Conservation (phyloP, 2,888 invertebrate species). For the Megalurothrips usitatus region DNA sequence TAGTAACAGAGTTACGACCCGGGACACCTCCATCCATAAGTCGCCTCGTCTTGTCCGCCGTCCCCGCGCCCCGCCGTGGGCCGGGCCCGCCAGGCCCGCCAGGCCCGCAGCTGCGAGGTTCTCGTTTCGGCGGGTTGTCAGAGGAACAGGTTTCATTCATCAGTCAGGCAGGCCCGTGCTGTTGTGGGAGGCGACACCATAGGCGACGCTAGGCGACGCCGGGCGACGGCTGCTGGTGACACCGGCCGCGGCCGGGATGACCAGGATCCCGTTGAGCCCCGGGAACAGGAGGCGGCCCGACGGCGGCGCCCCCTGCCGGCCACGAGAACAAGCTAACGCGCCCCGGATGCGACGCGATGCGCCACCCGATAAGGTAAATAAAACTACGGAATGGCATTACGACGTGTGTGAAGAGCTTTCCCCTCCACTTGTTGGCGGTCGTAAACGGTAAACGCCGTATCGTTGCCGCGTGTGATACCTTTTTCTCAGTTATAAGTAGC, state of each 20-base stretch:
- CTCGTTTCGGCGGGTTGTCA: background rate
- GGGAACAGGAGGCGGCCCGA: background rate
- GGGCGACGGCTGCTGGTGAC: background rate
- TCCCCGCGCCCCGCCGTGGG: background rate
- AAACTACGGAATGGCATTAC: too few relatives aligned
- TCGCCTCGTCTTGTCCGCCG: background rate
- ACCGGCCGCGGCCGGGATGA: background rate
- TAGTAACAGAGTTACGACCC: background rate
- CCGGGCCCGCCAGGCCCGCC: background rate
- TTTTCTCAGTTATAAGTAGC: too few relatives aligned
- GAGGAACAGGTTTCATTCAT: constrained; percentile 16
- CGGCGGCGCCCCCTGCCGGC: too few relatives aligned
- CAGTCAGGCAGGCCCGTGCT: background rate
- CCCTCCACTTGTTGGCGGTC: too few relatives aligned
- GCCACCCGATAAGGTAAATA: too few relatives aligned
- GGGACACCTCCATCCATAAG: background rate
- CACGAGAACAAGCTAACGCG: too few relatives aligned
- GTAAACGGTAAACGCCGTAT: too few relatives aligned
- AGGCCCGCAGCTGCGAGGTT: background rate
- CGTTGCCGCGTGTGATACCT: too few relatives aligned
- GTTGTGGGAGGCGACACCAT: background rate
- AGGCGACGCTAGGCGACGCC: background rate
- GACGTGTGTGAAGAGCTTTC: too few relatives aligned
- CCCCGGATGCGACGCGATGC: too few relatives aligned
- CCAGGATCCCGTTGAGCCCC: constrained; percentile 16